Conservation (phyloP, 1,140 invertebrate species). For the Sycophaga agraensis region DNA sequence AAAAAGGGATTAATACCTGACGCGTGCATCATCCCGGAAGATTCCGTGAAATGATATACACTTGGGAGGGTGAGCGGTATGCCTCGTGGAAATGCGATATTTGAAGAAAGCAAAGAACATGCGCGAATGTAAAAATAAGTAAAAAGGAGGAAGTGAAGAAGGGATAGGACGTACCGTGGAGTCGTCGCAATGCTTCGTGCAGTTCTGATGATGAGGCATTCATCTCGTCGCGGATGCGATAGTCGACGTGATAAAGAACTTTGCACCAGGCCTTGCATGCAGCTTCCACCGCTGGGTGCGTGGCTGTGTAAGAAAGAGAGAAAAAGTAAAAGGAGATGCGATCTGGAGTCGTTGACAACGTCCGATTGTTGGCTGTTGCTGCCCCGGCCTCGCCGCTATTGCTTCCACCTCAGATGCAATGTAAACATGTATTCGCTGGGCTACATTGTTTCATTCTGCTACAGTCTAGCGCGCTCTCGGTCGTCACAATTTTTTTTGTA, state of each 20-base stretch:
- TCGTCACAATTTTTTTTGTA: neutral
- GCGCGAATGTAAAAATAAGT: neutral
- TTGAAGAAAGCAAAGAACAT: too few relatives aligned
- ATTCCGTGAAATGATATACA: neutral
- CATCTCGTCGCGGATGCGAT: slow-evolving; percentile 24
- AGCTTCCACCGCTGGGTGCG: neutral
- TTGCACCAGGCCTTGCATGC: too few relatives aligned
- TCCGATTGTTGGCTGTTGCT: slow-evolving; percentile 1
- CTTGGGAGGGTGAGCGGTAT: too few relatives aligned
- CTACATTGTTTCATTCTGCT: slow-evolving; percentile 1
- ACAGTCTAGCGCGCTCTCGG: neutral
- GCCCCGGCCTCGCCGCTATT: neutral
- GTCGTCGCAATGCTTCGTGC: too few relatives aligned
- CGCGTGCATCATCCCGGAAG: neutral
- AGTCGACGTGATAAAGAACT: slow-evolving; percentile 25
- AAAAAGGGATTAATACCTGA: slow-evolving; percentile 15
- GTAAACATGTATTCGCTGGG: neutral
- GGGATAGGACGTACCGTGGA: neutral
- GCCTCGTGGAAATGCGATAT: too few relatives aligned
- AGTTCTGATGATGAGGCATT: slow-evolving; percentile 25
- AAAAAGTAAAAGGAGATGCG: too few relatives aligned
- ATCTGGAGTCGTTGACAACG: slow-evolving; percentile 13
- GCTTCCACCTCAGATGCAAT: slow-evolving; percentile 23
- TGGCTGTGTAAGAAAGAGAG: neutral
- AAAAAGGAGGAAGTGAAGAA: neutral